Percentiles rank a stretch among this genome's conserved stretches.
These are phyloP conservation scores for Arothron firmamentum DNA, from an alignment of 2,113 vertebrate species.

Conservation along the genomic window DNA sequence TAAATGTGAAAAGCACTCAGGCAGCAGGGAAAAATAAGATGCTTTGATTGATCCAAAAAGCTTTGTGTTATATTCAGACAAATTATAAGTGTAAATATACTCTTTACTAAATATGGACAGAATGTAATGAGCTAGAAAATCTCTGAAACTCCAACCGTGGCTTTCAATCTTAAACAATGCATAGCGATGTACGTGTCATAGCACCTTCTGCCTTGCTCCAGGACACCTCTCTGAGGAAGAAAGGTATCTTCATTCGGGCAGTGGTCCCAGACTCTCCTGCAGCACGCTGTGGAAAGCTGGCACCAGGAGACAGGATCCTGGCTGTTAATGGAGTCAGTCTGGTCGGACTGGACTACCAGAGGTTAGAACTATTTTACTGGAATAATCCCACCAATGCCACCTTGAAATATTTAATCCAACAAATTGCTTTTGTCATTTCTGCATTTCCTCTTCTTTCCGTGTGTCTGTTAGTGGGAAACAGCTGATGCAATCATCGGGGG, in stretches of 20 bases:
- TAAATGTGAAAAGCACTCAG: background rate
- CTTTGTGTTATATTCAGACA: background rate
- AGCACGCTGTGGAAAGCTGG: constrained; percentile 59
- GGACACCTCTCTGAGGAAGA: constrained; percentile 61
- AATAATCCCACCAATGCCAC: background rate
- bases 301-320: constrained; percentile 73
- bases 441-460: background rate
- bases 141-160: no score
- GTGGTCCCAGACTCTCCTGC: constrained; percentile 76
- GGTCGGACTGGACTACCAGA: constrained; percentile 68
- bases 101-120: background rate
- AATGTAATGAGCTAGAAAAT: no score
- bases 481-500: constrained; percentile 72
- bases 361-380: constrained; percentile 34
- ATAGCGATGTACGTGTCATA: no score
- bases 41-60: background rate
- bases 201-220: constrained; percentile 32
- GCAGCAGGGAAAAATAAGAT: no score
- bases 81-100: background rate
- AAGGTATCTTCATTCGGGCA: constrained; percentile 72
- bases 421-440: background rate
- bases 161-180: no score
- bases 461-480: constrained; percentile 65
- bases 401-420: background rate
- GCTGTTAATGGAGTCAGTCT: constrained; percentile 77